These are phyloP conservation scores for fruit fly (Drosophila melanogaster) DNA, from an alignment of 1,140 invertebrate species.

Conservation along the genomic window DNA sequence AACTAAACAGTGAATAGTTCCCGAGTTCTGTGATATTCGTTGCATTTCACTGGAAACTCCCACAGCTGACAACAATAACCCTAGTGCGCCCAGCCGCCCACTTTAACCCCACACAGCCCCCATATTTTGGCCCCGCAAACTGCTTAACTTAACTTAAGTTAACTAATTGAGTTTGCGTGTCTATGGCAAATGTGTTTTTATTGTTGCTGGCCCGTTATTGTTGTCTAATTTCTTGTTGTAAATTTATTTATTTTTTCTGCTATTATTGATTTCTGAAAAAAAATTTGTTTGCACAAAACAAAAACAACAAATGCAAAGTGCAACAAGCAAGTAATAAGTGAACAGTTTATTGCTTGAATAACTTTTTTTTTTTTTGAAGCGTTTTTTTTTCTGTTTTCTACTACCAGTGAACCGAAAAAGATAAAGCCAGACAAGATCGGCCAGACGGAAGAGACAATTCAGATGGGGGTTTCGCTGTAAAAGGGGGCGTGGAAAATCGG, in stretches of 20 bases:
- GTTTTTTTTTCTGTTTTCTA: neutral
- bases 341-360: slow-evolving; percentile 69
- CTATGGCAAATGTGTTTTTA: slow-evolving; percentile 64
- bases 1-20: neutral
- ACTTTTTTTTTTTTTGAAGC: slow-evolving; percentile 29
- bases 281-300: slow-evolving; percentile 70
- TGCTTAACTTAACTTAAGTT: slow-evolving; percentile 48
- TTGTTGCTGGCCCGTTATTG: slow-evolving; percentile 26
- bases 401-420: slow-evolving; percentile 25
- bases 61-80: slow-evolving; percentile 33
- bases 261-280: slow-evolving; percentile 69
- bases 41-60: slow-evolving; percentile 13
- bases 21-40: neutral
- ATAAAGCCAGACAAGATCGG: slow-evolving; percentile 45
- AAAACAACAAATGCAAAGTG: slow-evolving; percentile 41
- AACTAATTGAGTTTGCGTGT: slow-evolving; percentile 81
- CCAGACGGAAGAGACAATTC: slow-evolving; percentile 1
- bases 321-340: slow-evolving; percentile 38
- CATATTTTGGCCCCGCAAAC: slow-evolving; percentile 7
- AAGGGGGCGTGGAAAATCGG: slow-evolving; percentile 9
- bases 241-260: slow-evolving; percentile 25
- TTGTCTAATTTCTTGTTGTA: slow-evolving; percentile 43
- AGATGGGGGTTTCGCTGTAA: neutral
- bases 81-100: slow-evolving; percentile 12
- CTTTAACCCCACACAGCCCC: neutral